Percentiles rank a stretch among this genome's conserved stretches.
Evolutionary conservation across 2,888 invertebrate genomes (phyloP).

Genomic region (Cabera pusaria): DNA sequence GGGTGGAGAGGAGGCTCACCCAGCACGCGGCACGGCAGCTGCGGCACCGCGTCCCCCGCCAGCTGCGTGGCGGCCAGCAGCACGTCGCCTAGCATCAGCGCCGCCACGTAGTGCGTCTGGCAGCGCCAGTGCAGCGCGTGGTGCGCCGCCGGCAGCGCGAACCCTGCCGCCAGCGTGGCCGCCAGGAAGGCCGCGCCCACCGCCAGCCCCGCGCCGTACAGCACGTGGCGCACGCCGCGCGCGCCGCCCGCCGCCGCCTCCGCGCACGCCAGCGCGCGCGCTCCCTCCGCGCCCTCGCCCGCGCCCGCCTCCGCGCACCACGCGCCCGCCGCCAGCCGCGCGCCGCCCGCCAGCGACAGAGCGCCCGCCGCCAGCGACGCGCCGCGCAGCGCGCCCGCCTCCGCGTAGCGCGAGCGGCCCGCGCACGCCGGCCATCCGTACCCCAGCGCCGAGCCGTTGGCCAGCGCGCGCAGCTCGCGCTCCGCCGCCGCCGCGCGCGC

Average conservation of each 20-base stretch:
- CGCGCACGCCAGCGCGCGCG: slow-evolving; percentile 71
- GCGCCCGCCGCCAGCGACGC: slow-evolving; percentile 77
- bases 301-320: slow-evolving; percentile 83
- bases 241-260: slow-evolving; percentile 76
- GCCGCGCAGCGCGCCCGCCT: slow-evolving; percentile 78
- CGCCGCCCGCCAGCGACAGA: slow-evolving; percentile 62
- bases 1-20: slow-evolving; percentile 79
- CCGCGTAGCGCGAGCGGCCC: slow-evolving; percentile 74
- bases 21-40: slow-evolving; percentile 85
- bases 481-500: slow-evolving; percentile 52
- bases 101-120: slow-evolving; percentile 93
- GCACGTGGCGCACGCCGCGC: slow-evolving; percentile 85
- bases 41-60: slow-evolving; percentile 84
- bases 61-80: slow-evolving; percentile 91
- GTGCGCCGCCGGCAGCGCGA: slow-evolving; percentile 91
- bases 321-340: slow-evolving; percentile 65
- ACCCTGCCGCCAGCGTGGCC: slow-evolving; percentile 91
- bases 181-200: slow-evolving; percentile 92
- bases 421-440: slow-evolving; percentile 83
- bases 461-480: slow-evolving; percentile 51
- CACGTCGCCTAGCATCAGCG: slow-evolving; percentile 91
- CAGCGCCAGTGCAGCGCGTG: slow-evolving; percentile 95
- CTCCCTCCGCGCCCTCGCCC: slow-evolving; percentile 54
- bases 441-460: slow-evolving; percentile 43
- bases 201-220: slow-evolving; percentile 90